phyloP scores from a whole-genome alignment of 2,113 vertebrate species.

The Poeciliopsis prolifica region DNA sequence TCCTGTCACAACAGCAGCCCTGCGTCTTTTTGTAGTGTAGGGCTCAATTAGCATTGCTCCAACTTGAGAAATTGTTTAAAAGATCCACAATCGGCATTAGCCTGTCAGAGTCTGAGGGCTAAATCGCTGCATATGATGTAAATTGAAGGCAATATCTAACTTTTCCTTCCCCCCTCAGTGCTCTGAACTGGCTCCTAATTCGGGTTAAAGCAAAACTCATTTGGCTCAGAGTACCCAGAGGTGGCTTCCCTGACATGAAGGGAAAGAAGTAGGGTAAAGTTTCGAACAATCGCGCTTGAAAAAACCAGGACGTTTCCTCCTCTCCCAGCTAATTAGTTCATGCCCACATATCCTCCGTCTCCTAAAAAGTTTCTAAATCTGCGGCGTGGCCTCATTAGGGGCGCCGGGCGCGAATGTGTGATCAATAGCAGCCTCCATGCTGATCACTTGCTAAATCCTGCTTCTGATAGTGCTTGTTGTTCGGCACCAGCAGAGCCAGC shows the following conservation, averaged over 20 bases:
- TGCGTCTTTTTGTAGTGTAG: slow-evolving; percentile 67
- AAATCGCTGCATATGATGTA: slow-evolving; percentile 32
- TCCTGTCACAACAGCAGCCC: slow-evolving; percentile 61
- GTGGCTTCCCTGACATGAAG: slow-evolving; percentile 54
- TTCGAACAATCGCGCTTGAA: slow-evolving; percentile 51
- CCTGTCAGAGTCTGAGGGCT: slow-evolving; percentile 23
- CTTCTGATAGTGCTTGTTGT: slow-evolving; percentile 69
- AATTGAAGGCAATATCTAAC: slow-evolving; percentile 22
- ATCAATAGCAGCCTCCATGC: slow-evolving; percentile 69
- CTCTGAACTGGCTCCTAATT: slow-evolving; percentile 59
- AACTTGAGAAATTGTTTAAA: slow-evolving; percentile 55
- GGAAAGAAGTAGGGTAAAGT: slow-evolving; percentile 74
- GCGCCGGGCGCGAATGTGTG: slow-evolving; percentile 44
- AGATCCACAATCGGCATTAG: slow-evolving; percentile 29
- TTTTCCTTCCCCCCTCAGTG: slow-evolving; percentile 35
- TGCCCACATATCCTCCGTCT: slow-evolving; percentile 60
- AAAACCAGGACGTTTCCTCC: slow-evolving; percentile 56
- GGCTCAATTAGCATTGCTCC: slow-evolving; percentile 64
- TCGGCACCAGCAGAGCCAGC: slow-evolving; percentile 65
- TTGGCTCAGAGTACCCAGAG: slow-evolving; percentile 62
- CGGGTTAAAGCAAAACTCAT: slow-evolving; percentile 59
- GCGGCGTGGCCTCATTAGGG: slow-evolving; percentile 73
- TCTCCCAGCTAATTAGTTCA: slow-evolving; percentile 68
- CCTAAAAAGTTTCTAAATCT: slow-evolving; percentile 69
- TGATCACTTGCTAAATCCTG: slow-evolving; percentile 70